Conservation (phyloP, 64 coral and sea anemone species). For the Stylophora pistillata region DNA sequence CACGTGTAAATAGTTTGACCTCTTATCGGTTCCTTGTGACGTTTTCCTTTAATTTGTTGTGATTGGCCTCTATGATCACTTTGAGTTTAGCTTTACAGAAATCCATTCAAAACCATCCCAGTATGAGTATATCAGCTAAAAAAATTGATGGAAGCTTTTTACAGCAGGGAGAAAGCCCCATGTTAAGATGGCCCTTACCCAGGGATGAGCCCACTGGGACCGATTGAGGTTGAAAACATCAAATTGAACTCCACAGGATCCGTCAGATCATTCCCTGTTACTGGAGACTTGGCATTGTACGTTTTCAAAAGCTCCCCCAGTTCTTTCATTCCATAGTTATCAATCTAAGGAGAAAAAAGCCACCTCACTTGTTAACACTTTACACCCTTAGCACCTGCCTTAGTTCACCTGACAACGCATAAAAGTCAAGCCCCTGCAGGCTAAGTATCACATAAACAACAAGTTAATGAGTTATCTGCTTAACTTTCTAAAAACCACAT, state of each 20-base stretch:
- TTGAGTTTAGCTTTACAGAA: too few relatives aligned
- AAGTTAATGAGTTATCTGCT: not conserved
- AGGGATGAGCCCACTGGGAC: conserved; percentile 87
- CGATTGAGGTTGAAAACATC: conserved; percentile 98
- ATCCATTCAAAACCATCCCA: too few relatives aligned
- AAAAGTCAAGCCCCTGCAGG: too few relatives aligned
- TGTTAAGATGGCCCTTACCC: conserved; percentile 67
- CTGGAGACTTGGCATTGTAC: conserved; percentile 85
- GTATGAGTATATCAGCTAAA: too few relatives aligned
- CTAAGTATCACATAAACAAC: not conserved
- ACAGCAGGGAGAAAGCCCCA: too few relatives aligned
- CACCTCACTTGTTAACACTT: not conserved
- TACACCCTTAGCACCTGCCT: not conserved
- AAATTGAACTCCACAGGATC: conserved; percentile 96
- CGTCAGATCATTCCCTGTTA: conserved; percentile 89
- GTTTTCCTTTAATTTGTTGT: too few relatives aligned
- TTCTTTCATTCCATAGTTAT: conserved; percentile 83
- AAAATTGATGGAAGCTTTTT: too few relatives aligned
- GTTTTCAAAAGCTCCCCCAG: conserved; percentile 72
- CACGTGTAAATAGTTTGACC: too few relatives aligned
- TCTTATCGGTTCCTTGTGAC: too few relatives aligned
- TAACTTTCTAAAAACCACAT: not conserved
- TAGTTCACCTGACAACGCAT: too few relatives aligned
- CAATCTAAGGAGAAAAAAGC: conserved; percentile 60
- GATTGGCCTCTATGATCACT: too few relatives aligned